Evolutionary conservation across 2,797 vertebrate genomes (phyloP).

Genomic region (Pipistrellus pipistrellus): DNA sequence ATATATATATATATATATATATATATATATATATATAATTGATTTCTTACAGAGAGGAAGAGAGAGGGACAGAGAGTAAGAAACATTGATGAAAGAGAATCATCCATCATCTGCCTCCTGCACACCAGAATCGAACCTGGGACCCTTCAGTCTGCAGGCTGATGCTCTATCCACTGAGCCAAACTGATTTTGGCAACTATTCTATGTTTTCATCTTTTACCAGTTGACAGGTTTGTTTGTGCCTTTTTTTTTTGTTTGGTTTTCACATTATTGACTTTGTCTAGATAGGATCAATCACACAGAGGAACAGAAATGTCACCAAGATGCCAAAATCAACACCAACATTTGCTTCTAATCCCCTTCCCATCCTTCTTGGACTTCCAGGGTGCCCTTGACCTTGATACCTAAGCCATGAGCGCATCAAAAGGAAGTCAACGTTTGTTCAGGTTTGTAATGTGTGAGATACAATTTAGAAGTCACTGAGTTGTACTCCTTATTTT

Average conservation of each 20-base stretch:
- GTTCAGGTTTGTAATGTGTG: not conserved
- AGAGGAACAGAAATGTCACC: not conserved
- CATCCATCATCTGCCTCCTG: too few species aligned
- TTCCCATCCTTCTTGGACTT: not conserved
- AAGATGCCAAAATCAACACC: not conserved
- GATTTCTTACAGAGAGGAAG: too few species aligned
- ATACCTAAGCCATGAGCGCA: not conserved
- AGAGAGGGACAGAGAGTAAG: too few species aligned
- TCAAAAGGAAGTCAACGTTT: not conserved
- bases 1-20: too few species aligned
- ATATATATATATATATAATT: too few species aligned
- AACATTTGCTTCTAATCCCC: not conserved
- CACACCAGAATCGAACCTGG: too few species aligned
- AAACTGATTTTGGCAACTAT: not conserved
- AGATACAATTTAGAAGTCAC: not conserved
- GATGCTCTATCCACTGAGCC: too few species aligned
- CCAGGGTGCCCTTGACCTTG: conserved; percentile 9
- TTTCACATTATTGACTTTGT: conserved; percentile 20
- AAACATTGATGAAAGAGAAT: too few species aligned
- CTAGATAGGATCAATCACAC: not conserved
- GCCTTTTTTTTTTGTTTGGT: not conserved
- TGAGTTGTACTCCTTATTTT: conserved; percentile 5
- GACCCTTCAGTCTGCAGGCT: too few species aligned
- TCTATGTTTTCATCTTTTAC: not conserved
- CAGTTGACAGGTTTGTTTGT: not conserved